Evolutionary conservation across 2,797 vertebrate species (phyloP).

Genomic region (Meda fulgida): DNA sequence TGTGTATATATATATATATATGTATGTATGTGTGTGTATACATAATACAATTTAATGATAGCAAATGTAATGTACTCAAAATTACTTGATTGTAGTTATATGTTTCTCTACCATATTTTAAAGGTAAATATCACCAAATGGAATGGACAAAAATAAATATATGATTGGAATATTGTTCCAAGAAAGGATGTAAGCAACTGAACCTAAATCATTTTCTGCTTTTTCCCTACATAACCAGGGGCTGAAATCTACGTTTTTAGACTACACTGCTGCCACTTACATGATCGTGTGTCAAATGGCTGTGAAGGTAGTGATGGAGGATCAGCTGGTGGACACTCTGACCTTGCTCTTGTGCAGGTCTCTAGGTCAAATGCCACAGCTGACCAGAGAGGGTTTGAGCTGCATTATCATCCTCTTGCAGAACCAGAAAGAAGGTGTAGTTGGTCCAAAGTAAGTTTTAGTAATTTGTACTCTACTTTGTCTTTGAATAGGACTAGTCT

Average conservation of each 20-base stretch:
- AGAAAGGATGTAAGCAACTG: not conserved
- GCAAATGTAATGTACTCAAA: not conserved
- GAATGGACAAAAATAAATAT: not conserved
- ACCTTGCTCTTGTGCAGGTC: slow-evolving; percentile 84
- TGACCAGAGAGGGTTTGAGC: slow-evolving; percentile 84
- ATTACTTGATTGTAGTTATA: not conserved
- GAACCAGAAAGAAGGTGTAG: slow-evolving; percentile 83
- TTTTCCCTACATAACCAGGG: slow-evolving; percentile 76
- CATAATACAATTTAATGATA: not conserved
- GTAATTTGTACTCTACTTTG: rapidly evolving
- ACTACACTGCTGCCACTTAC: slow-evolving; percentile 91
- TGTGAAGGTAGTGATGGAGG: slow-evolving; percentile 88
- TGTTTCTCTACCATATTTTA: not conserved
- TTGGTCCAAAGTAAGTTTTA: slow-evolving; percentile 84
- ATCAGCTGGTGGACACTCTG: slow-evolving; percentile 81
- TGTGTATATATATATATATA: too few species aligned
- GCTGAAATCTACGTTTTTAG: slow-evolving; percentile 85
- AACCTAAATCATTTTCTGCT: not conserved
- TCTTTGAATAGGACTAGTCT: not conserved
- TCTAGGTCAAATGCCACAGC: slow-evolving; percentile 75
- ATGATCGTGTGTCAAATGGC: slow-evolving; percentile 93
- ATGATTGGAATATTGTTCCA: not conserved
- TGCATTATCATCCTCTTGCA: slow-evolving; percentile 91
- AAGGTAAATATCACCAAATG: not conserved
- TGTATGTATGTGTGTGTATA: not conserved